These are phyloP conservation scores for Styela plicata DNA, from an alignment of 23 tunicate genomes.

Conservation along the genomic window DNA sequence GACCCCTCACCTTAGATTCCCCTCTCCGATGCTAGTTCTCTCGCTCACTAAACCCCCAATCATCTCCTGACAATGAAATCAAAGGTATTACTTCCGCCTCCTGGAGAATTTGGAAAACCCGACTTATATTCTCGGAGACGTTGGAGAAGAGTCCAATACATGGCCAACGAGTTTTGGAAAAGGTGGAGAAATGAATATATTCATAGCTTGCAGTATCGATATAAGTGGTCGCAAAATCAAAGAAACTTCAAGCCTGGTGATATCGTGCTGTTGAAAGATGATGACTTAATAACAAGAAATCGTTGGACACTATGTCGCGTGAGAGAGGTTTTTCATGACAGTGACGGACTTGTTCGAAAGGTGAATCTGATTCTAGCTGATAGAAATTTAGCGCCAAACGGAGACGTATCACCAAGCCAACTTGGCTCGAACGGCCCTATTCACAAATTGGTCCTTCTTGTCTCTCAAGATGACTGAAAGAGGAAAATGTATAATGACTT, in stretches of 20 bases:
- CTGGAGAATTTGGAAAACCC: conserved; percentile 12
- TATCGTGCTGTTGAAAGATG: conserved; percentile 21
- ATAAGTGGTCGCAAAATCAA: conserved; percentile 23
- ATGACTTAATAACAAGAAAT: neutral
- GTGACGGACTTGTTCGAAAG: conserved; percentile 20
- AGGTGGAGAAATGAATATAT: conserved; percentile 33
- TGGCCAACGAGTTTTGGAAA: conserved; percentile 30
- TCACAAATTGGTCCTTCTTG: conserved; percentile 26
- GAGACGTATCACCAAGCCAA: neutral
- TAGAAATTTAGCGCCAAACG: neutral
- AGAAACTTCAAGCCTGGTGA: conserved; percentile 19
- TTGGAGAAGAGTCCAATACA: conserved; percentile 22
- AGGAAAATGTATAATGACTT: too few species aligned
- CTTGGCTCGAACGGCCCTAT: conserved; percentile 10
- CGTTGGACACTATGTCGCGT: conserved; percentile 13
- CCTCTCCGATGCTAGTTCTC: neutral
- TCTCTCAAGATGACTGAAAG: too few species aligned
- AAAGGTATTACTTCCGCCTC: conserved; percentile 21
- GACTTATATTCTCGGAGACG: conserved; percentile 15
- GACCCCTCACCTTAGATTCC: conserved; percentile 10
- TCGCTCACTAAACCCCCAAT: conserved; percentile 28
- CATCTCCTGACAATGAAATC: conserved; percentile 30
- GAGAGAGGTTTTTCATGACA: neutral
- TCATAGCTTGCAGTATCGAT: conserved; percentile 22
- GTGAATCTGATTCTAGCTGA: neutral